These are phyloP conservation scores for Anagrus nilaparvatae DNA, from an alignment of 1,140 invertebrate genomes.

Conservation along the genomic window DNA sequence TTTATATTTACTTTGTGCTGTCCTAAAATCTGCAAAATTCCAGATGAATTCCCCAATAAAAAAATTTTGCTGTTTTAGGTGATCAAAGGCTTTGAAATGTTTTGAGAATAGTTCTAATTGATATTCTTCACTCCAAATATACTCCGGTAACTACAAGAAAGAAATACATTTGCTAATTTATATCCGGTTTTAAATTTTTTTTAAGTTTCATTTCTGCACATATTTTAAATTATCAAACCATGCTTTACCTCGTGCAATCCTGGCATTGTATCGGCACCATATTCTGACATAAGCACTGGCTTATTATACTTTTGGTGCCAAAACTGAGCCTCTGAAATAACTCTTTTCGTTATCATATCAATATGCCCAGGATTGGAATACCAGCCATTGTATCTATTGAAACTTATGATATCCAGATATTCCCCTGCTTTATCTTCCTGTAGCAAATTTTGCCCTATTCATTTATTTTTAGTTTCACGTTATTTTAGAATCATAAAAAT, in stretches of 20 bases:
- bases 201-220: not conserved
- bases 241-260: conserved; percentile 59
- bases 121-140: conserved; percentile 91
- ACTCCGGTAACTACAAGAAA: conserved; percentile 57
- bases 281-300: conserved; percentile 88
- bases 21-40: conserved; percentile 90
- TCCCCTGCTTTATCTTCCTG: conserved; percentile 34
- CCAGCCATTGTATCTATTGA: conserved; percentile 94
- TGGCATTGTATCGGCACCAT: conserved; percentile 84
- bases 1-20: conserved; percentile 52
- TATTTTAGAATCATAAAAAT: conserved; percentile 25
- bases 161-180: not conserved
- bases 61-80: conserved; percentile 60
- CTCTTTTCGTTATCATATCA: conserved; percentile 60
- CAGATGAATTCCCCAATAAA: conserved; percentile 95
- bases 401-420: conserved; percentile 77
- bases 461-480: not conserved
- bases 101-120: conserved; percentile 73
- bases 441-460: not conserved
- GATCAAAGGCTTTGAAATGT: conserved; percentile 86
- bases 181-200: not conserved
- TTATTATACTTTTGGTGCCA: conserved; percentile 79
- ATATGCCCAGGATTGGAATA: conserved; percentile 74
- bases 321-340: conserved; percentile 61
- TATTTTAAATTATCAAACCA: not conserved